Base-by-base conservation (phyloP, 2,113 vertebrate genomes). In the Scortum barcoo region DNA sequence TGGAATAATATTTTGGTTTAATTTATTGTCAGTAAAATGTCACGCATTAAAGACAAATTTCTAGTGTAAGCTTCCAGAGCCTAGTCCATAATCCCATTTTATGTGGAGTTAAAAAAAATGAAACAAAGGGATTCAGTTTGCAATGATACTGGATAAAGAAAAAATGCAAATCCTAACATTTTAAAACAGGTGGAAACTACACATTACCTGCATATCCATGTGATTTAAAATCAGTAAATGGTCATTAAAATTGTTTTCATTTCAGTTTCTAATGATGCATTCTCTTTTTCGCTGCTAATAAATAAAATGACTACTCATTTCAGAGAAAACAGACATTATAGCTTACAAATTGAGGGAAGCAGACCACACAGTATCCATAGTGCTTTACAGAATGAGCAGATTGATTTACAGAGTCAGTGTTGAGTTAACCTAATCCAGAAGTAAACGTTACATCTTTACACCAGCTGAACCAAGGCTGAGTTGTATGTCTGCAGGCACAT, bases 381-480 rank as follows among this genome's bases (percentile, higher is more conserved):
- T 5, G 17, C 26, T 76, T 12, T 16, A 17, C 24, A 72, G 65
- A 54, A 57, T 20, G 33, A 82, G 57, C 57, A 13, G 20, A 44
- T 38, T 76, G 77, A 84, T 67, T 79, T 84, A 74, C 0, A 1
- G 65, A 24, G 50, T 4, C 16, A 62, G 19, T 61, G 74, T 40
- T 81, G 51, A 70, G 3, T 68, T 81, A 70, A 84, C 46, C 5
- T 74, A 57, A 80, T 71, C 74, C 66, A 61, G 73, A 75, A 58
- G 50, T 19, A 40, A 82, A 62, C 26, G 71, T 82, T 77, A 58
- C 9, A 4, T 53, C 30, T 50, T 7, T 40, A 14, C 57, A n/a
- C n/a, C n/a, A n/a, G n/a, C n/a, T n/a, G n/a, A n/a, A n/a, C n/a
- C n/a, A n/a, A n/a, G n/a, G n/a, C n/a, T n/a, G n/a, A 60, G 61